phyloP scores from a whole-genome alignment of 2,888 invertebrate species.

The Heterodera filipjevi region DNA sequence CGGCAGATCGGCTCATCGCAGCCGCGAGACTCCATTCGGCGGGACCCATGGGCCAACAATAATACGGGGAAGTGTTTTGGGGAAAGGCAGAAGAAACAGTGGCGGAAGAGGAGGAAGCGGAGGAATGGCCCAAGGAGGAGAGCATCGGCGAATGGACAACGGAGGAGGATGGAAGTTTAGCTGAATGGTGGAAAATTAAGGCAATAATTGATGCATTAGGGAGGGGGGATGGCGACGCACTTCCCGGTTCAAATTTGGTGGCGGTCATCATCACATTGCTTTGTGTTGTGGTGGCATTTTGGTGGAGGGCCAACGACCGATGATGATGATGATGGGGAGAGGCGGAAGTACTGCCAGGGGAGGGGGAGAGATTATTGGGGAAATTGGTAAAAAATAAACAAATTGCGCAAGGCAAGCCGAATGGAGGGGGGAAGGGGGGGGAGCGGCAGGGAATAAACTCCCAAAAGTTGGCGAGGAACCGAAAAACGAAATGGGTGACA shows the following conservation, averaged over 20 bases:
- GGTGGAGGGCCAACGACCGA: neutral
- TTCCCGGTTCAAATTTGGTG: slow-evolving; percentile 22
- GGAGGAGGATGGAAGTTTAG: neutral
- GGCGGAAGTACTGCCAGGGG: neutral
- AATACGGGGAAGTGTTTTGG: neutral
- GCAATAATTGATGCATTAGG: neutral
- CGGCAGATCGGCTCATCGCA: slow-evolving; percentile 21
- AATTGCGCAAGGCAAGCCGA: slow-evolving; percentile 9
- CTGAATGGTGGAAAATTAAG: neutral
- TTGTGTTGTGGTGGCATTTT: neutral
- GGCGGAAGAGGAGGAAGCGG: slow-evolving; percentile 8
- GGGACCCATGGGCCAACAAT: slow-evolving; percentile 17
- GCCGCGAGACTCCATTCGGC: slow-evolving; percentile 21
- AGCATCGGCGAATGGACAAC: neutral
- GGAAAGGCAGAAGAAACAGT: neutral
- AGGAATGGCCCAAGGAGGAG: neutral
- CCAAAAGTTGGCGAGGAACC: neutral
- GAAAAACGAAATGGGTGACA: neutral
- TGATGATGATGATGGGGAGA: neutral
- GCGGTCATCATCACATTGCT: slow-evolving; percentile 6
- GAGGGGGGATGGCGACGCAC: neutral
- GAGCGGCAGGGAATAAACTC: neutral
- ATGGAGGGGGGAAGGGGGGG: no score
- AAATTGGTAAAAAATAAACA: slow-evolving; percentile 23
- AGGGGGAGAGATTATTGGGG: neutral